These are phyloP conservation scores for Sinocyclocheilus maitianheensis DNA, from an alignment of 2,113 vertebrate species.

Conservation along the genomic window DNA sequence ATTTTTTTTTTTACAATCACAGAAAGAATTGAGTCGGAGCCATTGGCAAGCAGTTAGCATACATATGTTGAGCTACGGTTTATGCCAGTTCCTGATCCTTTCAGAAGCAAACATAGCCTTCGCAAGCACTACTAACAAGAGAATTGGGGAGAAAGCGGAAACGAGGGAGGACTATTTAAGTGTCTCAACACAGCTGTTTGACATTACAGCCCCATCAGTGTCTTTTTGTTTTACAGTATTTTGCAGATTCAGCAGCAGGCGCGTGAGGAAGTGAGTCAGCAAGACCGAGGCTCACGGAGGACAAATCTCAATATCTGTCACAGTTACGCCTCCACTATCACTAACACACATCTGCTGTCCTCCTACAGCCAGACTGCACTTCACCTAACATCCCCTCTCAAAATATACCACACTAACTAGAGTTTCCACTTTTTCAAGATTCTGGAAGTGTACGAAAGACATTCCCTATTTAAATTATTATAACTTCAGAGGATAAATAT, in stretches of 20 bases:
- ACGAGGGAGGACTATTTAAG: background rate
- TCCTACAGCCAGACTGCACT: background rate
- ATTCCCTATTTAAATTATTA: no score
- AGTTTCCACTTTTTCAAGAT: background rate
- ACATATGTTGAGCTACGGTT: background rate
- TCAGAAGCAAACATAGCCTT: background rate
- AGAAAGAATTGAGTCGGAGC: background rate
- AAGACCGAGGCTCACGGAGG: background rate
- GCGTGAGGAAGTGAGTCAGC: background rate
- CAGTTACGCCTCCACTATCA: background rate
- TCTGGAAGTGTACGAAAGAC: no score
- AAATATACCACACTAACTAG: background rate
- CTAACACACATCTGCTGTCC: slow-evolving; percentile 12
- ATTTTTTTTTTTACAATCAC: background rate
- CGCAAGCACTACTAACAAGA: background rate
- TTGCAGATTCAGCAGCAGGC: background rate
- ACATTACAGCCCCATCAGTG: background rate
- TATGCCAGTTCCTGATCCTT: background rate
- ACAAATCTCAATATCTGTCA: slow-evolving; percentile 28
- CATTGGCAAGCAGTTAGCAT: background rate
- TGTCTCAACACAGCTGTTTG: slow-evolving; percentile 7
- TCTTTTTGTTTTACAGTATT: slow-evolving; percentile 21
- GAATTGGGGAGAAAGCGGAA: background rate
- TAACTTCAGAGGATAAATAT: background rate
- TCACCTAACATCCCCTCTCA: background rate